Evolutionary conservation across 1,140 invertebrate genomes (phyloP), one percentile per base, ranked within the genome.

Genomic region (Drosophila pruinosa): DNA sequence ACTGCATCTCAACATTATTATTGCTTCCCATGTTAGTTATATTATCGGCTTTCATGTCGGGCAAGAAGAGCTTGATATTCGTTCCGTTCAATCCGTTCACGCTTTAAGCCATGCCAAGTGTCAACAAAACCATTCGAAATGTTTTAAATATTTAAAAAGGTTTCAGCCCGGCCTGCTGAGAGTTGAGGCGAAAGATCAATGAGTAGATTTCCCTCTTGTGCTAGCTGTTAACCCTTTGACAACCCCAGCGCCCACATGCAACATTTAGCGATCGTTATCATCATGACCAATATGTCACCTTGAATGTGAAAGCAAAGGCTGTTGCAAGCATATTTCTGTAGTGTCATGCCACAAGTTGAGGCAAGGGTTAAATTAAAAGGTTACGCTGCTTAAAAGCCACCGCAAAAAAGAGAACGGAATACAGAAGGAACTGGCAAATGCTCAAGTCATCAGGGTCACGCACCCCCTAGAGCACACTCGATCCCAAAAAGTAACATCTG

Each of bases 261-360:
- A 68, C 70, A 86, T 77, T 86, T 74, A 74, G 48, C 43, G 81
- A 85, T 85, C 31, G 47, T 75, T 78, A 88, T 85, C 81, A 61
- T n/a, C 36, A 68, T 71, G 68, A 71, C 81, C 81, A 85, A 85
- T 85, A 85, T 85, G 81, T 86, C 81, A 85, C 81, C 81, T 85
- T 73, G 21, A 58, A 85, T 41, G 58, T 54, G 52, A 86, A 75
- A 68, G 31, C 59, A 47, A 54, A 63, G 83, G 75, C 56, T 62
- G 72, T 58, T 68, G 34, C 48, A 50, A 47, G 14, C 58, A 61
- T 65, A 41, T 82, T 82, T 68, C 31, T 73, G 64, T 86, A 48
- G 77, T 74, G 81, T 85, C 81, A 86, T 81, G 80, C 76, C 79
- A 71, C 72, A 56, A 61, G 67, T 70, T 67, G 68, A 12, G 52